Conservation (phyloP, 1,140 invertebrate species). For the Caenorhabditis elegans region DNA sequence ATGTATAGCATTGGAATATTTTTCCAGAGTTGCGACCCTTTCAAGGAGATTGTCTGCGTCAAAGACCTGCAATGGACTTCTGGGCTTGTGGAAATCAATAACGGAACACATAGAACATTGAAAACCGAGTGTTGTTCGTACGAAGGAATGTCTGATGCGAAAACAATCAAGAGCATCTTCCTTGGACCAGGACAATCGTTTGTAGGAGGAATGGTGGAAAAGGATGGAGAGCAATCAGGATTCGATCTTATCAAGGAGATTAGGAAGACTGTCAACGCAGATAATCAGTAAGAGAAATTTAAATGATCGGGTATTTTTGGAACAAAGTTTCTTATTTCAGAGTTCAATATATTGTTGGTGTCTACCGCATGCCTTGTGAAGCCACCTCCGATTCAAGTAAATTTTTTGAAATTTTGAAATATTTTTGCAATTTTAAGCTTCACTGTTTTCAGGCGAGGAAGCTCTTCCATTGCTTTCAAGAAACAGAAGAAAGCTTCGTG, state of each 20-base stretch:
- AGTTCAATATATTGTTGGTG: constrained; percentile 35
- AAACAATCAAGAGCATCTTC: constrained; percentile 20
- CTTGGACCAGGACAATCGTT: constrained; percentile 11
- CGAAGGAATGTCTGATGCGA: background rate
- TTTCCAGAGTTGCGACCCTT: constrained; percentile 23
- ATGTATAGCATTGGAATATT: background rate
- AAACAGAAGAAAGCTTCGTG: constrained; percentile 22
- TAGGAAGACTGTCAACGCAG: constrained; percentile 31
- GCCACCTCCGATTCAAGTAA: background rate
- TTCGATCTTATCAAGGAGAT: constrained; percentile 38
- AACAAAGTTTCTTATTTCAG: constrained; percentile 33
- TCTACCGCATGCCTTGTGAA: constrained; percentile 24
- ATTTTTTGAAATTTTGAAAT: background rate
- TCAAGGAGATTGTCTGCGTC: constrained; percentile 33
- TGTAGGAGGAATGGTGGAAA: constrained; percentile 12
- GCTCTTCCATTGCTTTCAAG: background rate
- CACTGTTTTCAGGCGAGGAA: background rate
- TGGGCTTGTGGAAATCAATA: constrained; percentile 34
- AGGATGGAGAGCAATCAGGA: background rate
- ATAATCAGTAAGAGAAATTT: background rate
- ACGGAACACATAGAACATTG: constrained; percentile 38
- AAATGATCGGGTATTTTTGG: no score
- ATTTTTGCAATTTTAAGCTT: background rate
- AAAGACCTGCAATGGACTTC: constrained; percentile 14
- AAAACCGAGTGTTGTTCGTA: constrained; percentile 37